phyloP scores from a whole-genome alignment of 1,140 invertebrate species.

The Sinella curviseta region DNA sequence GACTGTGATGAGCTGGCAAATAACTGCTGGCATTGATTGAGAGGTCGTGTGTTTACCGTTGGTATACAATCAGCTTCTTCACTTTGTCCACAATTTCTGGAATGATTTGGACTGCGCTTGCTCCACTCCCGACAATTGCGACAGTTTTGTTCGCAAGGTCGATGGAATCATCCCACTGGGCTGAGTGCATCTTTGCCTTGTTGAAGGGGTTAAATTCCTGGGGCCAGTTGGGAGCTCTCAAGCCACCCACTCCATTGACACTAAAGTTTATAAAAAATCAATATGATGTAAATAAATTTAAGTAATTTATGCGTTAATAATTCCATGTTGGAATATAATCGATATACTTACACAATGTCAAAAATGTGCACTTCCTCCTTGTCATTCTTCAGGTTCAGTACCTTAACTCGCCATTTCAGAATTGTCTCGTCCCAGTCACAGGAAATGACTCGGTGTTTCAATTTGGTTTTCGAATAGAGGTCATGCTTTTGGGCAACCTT shows the following conservation, averaged over 20 bases:
- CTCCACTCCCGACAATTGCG: conserved; percentile 26
- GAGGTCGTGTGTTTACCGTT: too few species aligned
- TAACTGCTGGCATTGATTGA: too few species aligned
- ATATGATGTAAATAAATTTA: background rate
- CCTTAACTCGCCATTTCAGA: conserved; percentile 21
- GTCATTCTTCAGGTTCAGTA: background rate
- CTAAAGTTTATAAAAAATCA: background rate
- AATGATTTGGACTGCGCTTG: conserved; percentile 29
- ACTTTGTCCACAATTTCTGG: background rate
- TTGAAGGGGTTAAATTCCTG: background rate
- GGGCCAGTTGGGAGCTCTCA: background rate
- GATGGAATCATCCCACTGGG: background rate
- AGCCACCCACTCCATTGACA: background rate
- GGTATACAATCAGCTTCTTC: conserved; percentile 12
- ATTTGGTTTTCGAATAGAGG: conserved; percentile 30
- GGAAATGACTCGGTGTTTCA: conserved; percentile 1
- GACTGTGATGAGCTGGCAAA: too few species aligned
- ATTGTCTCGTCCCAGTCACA: conserved; percentile 27
- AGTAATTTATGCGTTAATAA: background rate
- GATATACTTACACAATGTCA: conserved; percentile 36
- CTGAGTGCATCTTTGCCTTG: conserved; percentile 3
- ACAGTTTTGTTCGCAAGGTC: conserved; percentile 3
- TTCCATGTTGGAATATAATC: background rate
- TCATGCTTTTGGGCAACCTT: conserved; percentile 30
- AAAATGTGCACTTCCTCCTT: background rate